These are phyloP conservation scores for Cosmopolites sordidus DNA, from an alignment of 2,888 invertebrate genomes.

Conservation along the genomic window DNA sequence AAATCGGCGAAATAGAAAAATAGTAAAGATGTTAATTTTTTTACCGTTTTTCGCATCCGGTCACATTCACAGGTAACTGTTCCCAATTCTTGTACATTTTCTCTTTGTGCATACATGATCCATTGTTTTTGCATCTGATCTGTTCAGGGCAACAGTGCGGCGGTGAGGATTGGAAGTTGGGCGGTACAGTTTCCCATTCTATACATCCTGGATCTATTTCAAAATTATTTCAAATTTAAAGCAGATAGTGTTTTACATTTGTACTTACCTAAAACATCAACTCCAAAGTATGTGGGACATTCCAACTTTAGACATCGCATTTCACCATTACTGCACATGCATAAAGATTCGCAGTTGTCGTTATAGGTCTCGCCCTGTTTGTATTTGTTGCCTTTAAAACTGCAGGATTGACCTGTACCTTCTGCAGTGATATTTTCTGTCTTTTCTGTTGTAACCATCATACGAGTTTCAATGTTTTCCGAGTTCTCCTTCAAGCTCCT, in stretches of 20 bases:
- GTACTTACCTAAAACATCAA: slow-evolving; percentile 62
- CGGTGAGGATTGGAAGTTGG: slow-evolving; percentile 62
- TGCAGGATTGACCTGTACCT: slow-evolving; percentile 33
- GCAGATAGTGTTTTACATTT: no score
- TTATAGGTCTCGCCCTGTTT: slow-evolving; percentile 68
- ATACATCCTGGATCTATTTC: slow-evolving; percentile 74
- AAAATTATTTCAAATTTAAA: slow-evolving; percentile 3
- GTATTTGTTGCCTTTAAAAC: slow-evolving; percentile 41
- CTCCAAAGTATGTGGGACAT: slow-evolving; percentile 78
- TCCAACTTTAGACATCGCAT: slow-evolving; percentile 75
- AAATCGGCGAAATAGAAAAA: no score
- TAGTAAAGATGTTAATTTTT: no score
- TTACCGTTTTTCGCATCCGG: slow-evolving; percentile 73
- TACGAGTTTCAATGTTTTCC: slow-evolving; percentile 1
- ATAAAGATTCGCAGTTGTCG: slow-evolving; percentile 76
- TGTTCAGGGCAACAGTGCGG: slow-evolving; percentile 80
- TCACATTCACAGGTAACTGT: slow-evolving; percentile 71
- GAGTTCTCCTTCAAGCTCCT: slow-evolving; percentile 4
- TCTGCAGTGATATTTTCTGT: background rate
- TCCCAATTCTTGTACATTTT: slow-evolving; percentile 70
- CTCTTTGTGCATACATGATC: slow-evolving; percentile 64
- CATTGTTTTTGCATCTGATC: slow-evolving; percentile 74
- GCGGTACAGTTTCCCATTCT: slow-evolving; percentile 79
- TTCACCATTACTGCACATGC: slow-evolving; percentile 67
- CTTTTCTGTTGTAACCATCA: background rate